Conservation (phyloP, 2,888 invertebrate species). For the Muschampia plurimacula region DNA sequence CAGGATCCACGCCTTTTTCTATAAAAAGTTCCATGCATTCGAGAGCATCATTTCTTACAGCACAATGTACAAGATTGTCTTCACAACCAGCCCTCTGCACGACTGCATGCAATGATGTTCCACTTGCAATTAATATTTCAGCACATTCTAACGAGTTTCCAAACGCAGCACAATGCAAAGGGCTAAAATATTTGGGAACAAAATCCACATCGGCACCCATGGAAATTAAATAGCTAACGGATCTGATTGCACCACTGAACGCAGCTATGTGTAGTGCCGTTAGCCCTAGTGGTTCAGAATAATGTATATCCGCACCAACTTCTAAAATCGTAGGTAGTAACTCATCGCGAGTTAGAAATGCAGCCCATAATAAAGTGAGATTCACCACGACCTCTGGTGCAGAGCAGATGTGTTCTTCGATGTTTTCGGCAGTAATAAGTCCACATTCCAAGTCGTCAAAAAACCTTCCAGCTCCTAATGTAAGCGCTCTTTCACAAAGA, state of each 20-base stretch:
- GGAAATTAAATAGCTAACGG: constrained; percentile 88
- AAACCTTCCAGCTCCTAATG: constrained; percentile 87
- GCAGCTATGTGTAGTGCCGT: constrained; percentile 91
- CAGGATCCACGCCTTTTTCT: constrained; percentile 90
- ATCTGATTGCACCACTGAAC: constrained; percentile 90
- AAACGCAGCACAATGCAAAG: constrained; percentile 95
- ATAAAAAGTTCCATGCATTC: constrained; percentile 92
- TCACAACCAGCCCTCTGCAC: constrained; percentile 88
- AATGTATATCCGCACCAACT: constrained; percentile 89
- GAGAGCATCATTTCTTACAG: constrained; percentile 92
- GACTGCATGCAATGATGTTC: constrained; percentile 89
- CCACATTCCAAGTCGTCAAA: constrained; percentile 91
- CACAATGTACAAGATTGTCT: constrained; percentile 93
- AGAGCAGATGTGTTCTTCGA: constrained; percentile 84
- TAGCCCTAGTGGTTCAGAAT: constrained; percentile 90
- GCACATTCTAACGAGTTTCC: constrained; percentile 93
- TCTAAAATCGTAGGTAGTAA: constrained; percentile 88
- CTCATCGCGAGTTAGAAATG: constrained; percentile 90
- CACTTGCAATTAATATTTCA: constrained; percentile 89
- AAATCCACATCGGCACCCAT: constrained; percentile 90
- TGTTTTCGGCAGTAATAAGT: constrained; percentile 86
- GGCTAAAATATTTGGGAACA: constrained; percentile 90
- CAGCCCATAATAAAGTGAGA: constrained; percentile 89
- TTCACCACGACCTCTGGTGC: constrained; percentile 90
- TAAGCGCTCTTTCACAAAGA: constrained; percentile 89